Percentiles rank a stretch among this genome's conserved stretches.
phyloP scores from a whole-genome alignment of 2,113 vertebrate genomes.

The Glaucomys volans region DNA sequence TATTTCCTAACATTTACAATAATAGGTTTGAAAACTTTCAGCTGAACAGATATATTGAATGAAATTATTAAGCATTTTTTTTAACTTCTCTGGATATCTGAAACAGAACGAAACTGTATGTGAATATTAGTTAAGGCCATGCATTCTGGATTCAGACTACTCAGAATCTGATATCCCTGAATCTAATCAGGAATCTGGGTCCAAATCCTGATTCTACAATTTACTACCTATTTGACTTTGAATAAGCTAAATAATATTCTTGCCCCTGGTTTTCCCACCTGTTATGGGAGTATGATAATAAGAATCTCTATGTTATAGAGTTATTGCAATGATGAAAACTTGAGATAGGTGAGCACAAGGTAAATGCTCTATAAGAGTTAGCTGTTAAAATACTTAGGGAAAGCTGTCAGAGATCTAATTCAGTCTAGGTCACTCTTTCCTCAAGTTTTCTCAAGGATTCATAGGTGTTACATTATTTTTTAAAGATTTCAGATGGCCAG shows the following conservation, averaged over 20 bases:
- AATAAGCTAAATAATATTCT: background rate
- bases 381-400: background rate
- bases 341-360: background rate
- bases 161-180: no score
- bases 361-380: background rate
- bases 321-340: background rate
- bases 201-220: background rate
- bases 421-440: background rate
- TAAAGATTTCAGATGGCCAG: constrained; percentile 2
- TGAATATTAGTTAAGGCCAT: background rate
- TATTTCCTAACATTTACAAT: constrained; percentile 10
- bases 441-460: constrained; percentile 7
- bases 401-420: background rate
- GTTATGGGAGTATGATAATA: background rate
- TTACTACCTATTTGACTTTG: background rate
- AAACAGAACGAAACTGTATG: background rate
- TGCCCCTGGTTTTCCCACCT: background rate
- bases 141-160: background rate
- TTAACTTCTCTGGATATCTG: background rate
- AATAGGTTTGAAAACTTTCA: background rate
- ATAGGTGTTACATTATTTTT: background rate
- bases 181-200: background rate
- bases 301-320: background rate
- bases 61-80: constrained; percentile 25
- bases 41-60: background rate